phyloP scores from a whole-genome alignment of 2,797 vertebrate species.

The Mallotus villosus region DNA sequence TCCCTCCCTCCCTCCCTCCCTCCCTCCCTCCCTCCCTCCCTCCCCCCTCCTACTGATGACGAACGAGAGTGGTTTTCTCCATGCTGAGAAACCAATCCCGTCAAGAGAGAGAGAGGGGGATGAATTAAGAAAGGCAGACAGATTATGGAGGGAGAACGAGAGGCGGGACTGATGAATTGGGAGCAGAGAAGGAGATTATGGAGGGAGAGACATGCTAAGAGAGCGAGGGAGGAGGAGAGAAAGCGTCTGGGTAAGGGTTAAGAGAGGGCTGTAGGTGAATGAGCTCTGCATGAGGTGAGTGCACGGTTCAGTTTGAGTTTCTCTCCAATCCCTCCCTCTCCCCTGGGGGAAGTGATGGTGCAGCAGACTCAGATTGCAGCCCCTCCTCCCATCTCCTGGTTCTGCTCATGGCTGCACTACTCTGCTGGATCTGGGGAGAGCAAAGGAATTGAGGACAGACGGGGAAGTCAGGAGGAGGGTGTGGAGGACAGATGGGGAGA shows the following conservation, averaged over 20 bases:
- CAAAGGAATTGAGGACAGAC: neutral
- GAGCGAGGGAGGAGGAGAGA: conserved; percentile 40
- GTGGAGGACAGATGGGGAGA: too few species aligned
- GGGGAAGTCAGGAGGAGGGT: too few species aligned
- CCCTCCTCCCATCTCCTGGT: neutral
- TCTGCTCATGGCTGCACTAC: conserved; percentile 3
- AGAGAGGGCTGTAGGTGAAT: conserved; percentile 65
- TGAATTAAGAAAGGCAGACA: neutral
- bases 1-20: neutral
- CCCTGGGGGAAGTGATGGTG: neutral
- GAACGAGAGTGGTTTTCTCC: too few species aligned
- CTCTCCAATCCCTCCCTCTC: conserved; percentile 1
- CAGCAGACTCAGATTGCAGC: conserved; percentile 5
- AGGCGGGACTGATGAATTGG: neutral
- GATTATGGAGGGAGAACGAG: neutral
- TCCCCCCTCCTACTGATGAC: too few species aligned
- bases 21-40: too few species aligned
- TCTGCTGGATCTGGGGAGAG: neutral
- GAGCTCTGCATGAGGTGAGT: conserved; percentile 44
- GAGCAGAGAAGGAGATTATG: neutral
- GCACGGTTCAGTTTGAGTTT: conserved; percentile 21
- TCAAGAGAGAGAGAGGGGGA: neutral
- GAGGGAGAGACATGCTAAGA: neutral
- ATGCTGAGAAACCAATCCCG: neutral
- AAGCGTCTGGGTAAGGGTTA: conserved; percentile 68